Evolutionary conservation across 2,113 vertebrate species (phyloP), one percentile per base, ranked within the genome.

Genomic region (Myrmecophaga tridactyla): DNA sequence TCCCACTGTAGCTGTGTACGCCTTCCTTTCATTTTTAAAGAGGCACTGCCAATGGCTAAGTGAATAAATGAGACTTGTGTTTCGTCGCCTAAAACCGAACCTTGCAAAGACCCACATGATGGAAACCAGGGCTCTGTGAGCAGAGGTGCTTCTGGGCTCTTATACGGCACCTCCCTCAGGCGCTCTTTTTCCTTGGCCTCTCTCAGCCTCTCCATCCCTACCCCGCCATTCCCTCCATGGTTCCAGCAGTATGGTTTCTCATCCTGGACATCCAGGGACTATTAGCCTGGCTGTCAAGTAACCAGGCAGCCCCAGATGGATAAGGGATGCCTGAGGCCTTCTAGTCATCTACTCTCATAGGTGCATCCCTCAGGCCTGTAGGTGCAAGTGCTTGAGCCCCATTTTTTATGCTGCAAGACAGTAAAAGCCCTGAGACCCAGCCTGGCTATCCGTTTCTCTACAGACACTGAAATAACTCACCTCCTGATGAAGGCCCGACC

Each of bases 371-470:
- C 80, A 81, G 43, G 25, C 34, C 39, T 48, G 27, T 9, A 0
- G 58, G 67, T 67, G 62, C 70, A 11, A 75, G 58, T 2, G 6
- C 6, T 4, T 4, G 3, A 39, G 39, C 80, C 46, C 73, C 48
- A 20, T 89, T 95, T 70, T 92, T 92, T 70, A 96, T 75, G 86
- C 36, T 17, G 9, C 83, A 41, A 60, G 88, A 76, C 83, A 94
- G 67, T 65, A 63, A 86, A 81, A 95, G 85, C 69, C 3, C 82
- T 48, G 21, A 39, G 34, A 53, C 67, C n/a, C 81, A 39, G 58
- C 87, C 86, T 58, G 21, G 87, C 77, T 27, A 63, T 53, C 80
- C 2, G 0, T 25, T 34, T 76, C 80, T 83, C 88, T 69, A 27
- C 73, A 78, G 67, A 77, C n/a, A 0, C 36, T 29, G 29, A 48